Evolutionary conservation across 2,888 invertebrate species (phyloP).

Genomic region (Macrophya annulata): DNA sequence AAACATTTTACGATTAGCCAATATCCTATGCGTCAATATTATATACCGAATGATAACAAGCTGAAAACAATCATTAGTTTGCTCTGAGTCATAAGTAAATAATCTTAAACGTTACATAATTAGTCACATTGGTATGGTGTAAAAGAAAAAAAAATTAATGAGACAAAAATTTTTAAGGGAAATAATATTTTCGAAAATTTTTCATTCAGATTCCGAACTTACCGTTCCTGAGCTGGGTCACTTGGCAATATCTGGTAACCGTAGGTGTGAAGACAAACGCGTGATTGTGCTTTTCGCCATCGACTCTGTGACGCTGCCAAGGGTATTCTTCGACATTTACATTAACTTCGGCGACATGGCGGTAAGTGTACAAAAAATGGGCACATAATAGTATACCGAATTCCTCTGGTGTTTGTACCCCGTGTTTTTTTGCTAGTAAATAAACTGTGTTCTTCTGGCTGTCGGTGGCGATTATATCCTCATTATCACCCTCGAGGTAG

Average conservation of each 20-base stretch:
- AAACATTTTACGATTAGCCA: not conserved
- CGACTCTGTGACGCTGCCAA: constrained; percentile 86
- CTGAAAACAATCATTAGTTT: not conserved
- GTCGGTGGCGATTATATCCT: constrained; percentile 90
- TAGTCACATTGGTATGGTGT: not conserved
- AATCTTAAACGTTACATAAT: not conserved
- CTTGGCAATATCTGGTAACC: constrained; percentile 86
- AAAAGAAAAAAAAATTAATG: not conserved
- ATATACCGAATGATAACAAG: not conserved
- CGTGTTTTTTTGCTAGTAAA: constrained; percentile 89
- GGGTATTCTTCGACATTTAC: constrained; percentile 88
- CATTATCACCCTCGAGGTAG: constrained; percentile 88
- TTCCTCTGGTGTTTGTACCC: constrained; percentile 89
- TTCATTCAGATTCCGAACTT: constrained; percentile 68
- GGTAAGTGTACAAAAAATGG: constrained; percentile 89
- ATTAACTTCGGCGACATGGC: constrained; percentile 87
- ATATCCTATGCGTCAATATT: not conserved
- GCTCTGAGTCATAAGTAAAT: not conserved
- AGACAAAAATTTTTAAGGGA: not conserved
- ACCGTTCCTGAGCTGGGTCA: constrained; percentile 86
- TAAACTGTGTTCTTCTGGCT: constrained; percentile 93
- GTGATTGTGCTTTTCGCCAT: constrained; percentile 85
- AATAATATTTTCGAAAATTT: not conserved
- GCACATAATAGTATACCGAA: constrained; percentile 88
- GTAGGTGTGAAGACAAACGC: constrained; percentile 88